Evolutionary conservation across 1,140 invertebrate genomes (phyloP), one percentile per base, ranked within the genome.

Genomic region (Drosophila nannoptera): DNA sequence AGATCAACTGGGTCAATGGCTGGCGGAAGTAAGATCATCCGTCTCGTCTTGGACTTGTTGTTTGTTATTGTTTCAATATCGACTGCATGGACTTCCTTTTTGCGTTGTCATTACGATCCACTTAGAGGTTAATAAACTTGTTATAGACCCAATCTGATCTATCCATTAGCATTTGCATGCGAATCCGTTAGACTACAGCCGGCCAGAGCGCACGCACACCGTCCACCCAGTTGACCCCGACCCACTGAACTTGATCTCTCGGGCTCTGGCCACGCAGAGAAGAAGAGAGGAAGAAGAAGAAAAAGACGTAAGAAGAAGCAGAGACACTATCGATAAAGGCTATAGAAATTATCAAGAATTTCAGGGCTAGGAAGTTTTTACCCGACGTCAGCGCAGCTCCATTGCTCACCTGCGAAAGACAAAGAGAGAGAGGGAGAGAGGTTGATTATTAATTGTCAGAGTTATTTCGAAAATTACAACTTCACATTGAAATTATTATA

Each of bases 71-170:
- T 56, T 55, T 55, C 11, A 55, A 14, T 14, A 45, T 56, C 9
- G 12, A 33, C 32, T 65, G 55, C 58, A 46, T 67, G 40, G 59
- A 52, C 40, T 56, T 65, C 60, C 70, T 65, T 43, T 75, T 75
- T 64, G 80, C 49, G 63, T 61, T 61, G 54, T 77, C 63, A 63
- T 67, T 81, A 75, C 67, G 77, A 74, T 70, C 80, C 69, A 83
- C 73, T 86, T 86, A 86, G 71, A 86, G 81, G 81, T 86, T 75
- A 86, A 71, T 86, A 78, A 86, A 86, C 81, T 75, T 86, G 74
- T 73, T 81, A 71, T 62, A 46, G 22, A 22, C 65, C 42, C 43
- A 33, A 53, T 71, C 67, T 63, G 53, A 38, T 55, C 36, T 61
- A 22, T 58, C 61, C 65, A 69, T 69, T 69, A 69, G 38, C 64